Percentiles rank a stretch among this genome's conserved stretches.
These are phyloP conservation scores for Apantesis nais DNA, from an alignment of 2,888 invertebrate genomes.

Conservation along the genomic window DNA sequence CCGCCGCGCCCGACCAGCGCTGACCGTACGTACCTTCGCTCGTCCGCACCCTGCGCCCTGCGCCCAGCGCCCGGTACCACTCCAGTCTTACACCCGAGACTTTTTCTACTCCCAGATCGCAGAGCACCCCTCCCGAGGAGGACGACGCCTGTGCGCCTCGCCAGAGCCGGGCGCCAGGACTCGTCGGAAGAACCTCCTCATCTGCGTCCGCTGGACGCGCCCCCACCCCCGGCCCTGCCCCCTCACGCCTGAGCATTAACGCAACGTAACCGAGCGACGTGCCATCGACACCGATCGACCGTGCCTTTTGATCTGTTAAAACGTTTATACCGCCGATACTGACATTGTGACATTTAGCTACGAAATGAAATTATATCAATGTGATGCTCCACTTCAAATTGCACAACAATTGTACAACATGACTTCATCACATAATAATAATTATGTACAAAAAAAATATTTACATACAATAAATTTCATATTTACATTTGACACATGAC, in stretches of 20 bases:
- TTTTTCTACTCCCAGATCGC: constrained; percentile 44
- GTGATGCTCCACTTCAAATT: neutral
- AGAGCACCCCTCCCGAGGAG: constrained; percentile 42
- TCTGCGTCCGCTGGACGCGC: constrained; percentile 51
- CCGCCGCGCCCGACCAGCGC: constrained; percentile 26
- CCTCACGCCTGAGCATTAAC: neutral
- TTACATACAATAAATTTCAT: too few relatives aligned
- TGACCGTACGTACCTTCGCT: constrained; percentile 44
- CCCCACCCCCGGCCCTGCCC: neutral
- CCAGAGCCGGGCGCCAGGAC: constrained; percentile 48
- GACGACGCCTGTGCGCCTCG: constrained; percentile 32
- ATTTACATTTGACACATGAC: neutral
- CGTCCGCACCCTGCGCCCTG: too few relatives aligned
- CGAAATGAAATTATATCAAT: neutral
- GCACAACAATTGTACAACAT: neutral
- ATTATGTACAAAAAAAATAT: too few relatives aligned
- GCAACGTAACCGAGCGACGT: neutral
- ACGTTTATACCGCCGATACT: neutral
- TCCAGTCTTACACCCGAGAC: neutral
- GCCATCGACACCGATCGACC: constrained; percentile 8
- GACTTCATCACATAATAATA: neutral
- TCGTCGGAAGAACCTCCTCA: constrained; percentile 63
- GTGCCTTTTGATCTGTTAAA: neutral
- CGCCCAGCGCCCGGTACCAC: neutral
- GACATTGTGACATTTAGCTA: neutral